phyloP scores from a whole-genome alignment of 2,113 vertebrate species.

The Beaufortia kweichowensis region DNA sequence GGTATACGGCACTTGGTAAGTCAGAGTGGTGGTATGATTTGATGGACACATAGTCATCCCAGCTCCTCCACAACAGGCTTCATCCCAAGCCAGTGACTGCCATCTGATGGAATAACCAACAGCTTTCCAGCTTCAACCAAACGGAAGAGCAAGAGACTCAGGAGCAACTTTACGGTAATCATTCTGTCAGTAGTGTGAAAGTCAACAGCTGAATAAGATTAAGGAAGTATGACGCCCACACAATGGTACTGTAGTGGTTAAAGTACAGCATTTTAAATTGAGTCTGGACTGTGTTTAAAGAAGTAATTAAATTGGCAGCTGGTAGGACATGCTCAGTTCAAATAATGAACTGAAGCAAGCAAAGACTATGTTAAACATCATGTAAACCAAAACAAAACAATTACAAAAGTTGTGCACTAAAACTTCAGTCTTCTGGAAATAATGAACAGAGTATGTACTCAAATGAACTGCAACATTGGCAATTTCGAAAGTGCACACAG shows the following conservation, averaged over 20 bases:
- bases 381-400: too few relatives aligned
- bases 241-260: neutral
- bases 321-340: neutral
- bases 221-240: too few relatives aligned
- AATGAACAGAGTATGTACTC: too few relatives aligned
- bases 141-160: conserved; percentile 28
- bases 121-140: conserved; percentile 65
- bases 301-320: neutral
- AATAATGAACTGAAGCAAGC: too few relatives aligned
- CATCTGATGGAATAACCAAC: conserved; percentile 72
- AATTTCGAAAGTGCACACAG: too few relatives aligned
- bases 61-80: conserved; percentile 60
- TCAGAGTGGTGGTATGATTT: conserved; percentile 63
- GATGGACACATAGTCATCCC: conserved; percentile 59
- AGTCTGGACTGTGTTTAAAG: neutral
- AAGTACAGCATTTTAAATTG: neutral
- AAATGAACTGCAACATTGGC: too few relatives aligned
- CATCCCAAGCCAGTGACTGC: conserved; percentile 80
- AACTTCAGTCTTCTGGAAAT: too few relatives aligned
- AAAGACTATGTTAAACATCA: too few relatives aligned
- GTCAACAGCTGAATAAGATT: neutral
- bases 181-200: neutral
- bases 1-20: conserved; percentile 50
- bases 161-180: conserved; percentile 4
- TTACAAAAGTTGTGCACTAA: too few relatives aligned